Conservation (phyloP, 2,797 vertebrate species). For the Phaenicophaeus curvirostris region DNA sequence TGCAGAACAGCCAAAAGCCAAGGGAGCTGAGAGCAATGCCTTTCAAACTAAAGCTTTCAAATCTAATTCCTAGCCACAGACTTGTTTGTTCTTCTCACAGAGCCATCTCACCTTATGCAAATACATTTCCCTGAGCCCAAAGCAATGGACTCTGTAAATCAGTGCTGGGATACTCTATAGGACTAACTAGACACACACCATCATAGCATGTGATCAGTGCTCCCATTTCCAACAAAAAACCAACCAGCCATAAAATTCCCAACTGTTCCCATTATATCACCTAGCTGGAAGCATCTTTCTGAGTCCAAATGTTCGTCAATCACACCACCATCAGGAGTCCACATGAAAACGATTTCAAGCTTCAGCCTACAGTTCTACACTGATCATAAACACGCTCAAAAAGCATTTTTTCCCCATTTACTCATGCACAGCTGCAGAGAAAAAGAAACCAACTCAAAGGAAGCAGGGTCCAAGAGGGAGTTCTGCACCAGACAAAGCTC, state of each 20-base stretch:
- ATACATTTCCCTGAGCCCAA: neutral
- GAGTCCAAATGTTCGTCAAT: slow-evolving; percentile 20
- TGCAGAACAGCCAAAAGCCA: neutral
- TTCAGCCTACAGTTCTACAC: neutral
- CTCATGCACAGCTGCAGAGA: slow-evolving; percentile 17
- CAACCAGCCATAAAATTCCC: slow-evolving; percentile 24
- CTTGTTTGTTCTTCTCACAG: neutral
- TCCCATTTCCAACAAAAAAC: slow-evolving; percentile 1
- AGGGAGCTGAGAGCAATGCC: neutral
- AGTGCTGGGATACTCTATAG: fast-evolving
- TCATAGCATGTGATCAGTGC: neutral
- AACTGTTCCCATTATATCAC: slow-evolving; percentile 36
- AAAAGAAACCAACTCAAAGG: neutral
- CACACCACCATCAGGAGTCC: neutral
- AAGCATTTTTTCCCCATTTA: slow-evolving; percentile 3
- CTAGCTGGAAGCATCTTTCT: slow-evolving; percentile 18
- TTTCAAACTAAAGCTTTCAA: neutral
- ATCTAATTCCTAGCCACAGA: neutral
- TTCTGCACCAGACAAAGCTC: neutral
- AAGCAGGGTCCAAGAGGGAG: neutral
- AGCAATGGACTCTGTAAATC: neutral
- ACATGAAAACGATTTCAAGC: neutral
- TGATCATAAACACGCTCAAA: neutral
- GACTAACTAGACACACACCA: neutral
- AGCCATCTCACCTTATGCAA: neutral